A percentile compares a stretch with the other conserved stretches of the same genome.
phyloP scores from a whole-genome alignment of 2,888 invertebrate genomes.

The Cryptophagus acutangulus region DNA sequence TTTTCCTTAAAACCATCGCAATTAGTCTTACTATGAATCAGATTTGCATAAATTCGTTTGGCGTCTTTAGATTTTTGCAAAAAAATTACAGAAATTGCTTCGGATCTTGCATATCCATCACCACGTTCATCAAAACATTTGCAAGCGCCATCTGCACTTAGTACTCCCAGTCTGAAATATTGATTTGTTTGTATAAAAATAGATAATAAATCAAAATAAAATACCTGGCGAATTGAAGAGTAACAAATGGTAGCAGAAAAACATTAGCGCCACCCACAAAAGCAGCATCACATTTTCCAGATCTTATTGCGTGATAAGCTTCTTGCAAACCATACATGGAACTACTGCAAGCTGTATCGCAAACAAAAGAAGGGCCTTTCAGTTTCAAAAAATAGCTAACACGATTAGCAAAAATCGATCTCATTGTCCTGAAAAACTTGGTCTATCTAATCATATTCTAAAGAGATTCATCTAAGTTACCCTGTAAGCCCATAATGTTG shows the following conservation, averaged over 20 bases:
- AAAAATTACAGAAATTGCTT: constrained; percentile 65
- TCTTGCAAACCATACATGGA: constrained; percentile 82
- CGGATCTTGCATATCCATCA: constrained; percentile 79
- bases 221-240: constrained; percentile 78
- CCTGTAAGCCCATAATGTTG: too few species aligned
- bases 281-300: constrained; percentile 81
- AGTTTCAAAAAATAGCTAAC: constrained; percentile 85
- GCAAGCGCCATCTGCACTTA: constrained; percentile 81
- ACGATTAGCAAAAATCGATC: constrained; percentile 88
- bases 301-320: constrained; percentile 69
- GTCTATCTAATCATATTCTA: too few species aligned
- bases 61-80: constrained; percentile 61
- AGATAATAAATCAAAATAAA: too few species aligned
- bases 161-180: constrained; percentile 58
- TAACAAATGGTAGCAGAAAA: constrained; percentile 80
- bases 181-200: background rate
- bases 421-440: too few species aligned
- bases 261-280: constrained; percentile 85
- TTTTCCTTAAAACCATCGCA: constrained; percentile 44
- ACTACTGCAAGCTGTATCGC: constrained; percentile 95
- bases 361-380: constrained; percentile 80
- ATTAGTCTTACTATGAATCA: constrained; percentile 42
- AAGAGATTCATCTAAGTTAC: too few species aligned
- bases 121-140: constrained; percentile 85
- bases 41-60: constrained; percentile 50